Evolutionary conservation across 2,888 invertebrate species (phyloP), one percentile per base, ranked within the genome.

Genomic region (Clivina fossor): DNA sequence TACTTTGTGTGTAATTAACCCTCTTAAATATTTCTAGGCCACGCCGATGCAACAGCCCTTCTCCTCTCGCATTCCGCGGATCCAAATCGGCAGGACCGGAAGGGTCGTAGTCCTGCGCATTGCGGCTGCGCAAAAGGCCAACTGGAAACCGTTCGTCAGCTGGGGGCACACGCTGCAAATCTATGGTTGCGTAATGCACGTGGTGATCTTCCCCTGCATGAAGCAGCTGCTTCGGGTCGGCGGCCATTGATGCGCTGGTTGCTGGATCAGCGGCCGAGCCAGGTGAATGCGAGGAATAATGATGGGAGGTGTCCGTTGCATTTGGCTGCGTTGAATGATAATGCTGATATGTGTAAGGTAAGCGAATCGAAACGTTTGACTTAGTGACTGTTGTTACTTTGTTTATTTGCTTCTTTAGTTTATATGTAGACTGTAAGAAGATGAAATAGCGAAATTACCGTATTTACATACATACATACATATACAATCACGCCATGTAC

Each of bases 91-190:
- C 94, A 94, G 71, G 98, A 97, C 70, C 80, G 90, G 47, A 88
- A 93, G 70, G 95, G 95, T 8, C 81, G 96, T 60, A 94, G 92
- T 60, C 92, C 95, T 1, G 93, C 93, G 0, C 92, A 96, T 67
- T 96, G 95, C 65, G 95, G 95, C 1, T 94, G 96, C 54, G 91
- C 95, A 4, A 96, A 96, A 73, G 97, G 98, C 0, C 97, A 97
- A 61, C 73, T 85, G 63, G 83, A 85, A 66, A 82, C 84, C 2
- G 72, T 88, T 13, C 80, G 82, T 67, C 72, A 89, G 61, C 74
- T 90, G 15, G 80, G 80, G 30, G 79, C 80, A 38, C 82, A 85
- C 64, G 90, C 89, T 15, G 93, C 92, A 0, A 93, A 97, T 71
- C 77, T 98, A 38, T 96, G 97, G 90, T 76, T 92, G 51, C 80